Base-by-base conservation (phyloP, 2,888 invertebrate species). In the Diarsia dahlii region DNA sequence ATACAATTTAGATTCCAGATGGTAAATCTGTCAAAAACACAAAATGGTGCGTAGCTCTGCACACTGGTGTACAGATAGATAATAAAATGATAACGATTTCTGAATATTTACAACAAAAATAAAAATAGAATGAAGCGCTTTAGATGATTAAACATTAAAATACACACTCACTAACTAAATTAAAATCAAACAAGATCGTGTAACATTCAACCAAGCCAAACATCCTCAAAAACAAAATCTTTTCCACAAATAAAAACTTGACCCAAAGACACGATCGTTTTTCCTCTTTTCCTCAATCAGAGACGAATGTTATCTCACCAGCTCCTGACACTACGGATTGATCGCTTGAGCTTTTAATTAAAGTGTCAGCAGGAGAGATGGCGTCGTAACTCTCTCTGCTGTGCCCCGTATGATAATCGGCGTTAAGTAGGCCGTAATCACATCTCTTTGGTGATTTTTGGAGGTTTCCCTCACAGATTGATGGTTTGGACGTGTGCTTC, bases 281-380 rank as follows among this genome's bases (percentile, higher is more conserved):
- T 28, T 28, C n/a, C n/a, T n/a, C 2, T 28, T 28, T 74, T 60
- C 76, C 77, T 74, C 71, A 68, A 80, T 86, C 80, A 64, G 63
- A 54, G 74, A 56, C 70, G 65, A 48, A 34, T 60, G 65, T 69
- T 76, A 78, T 85, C 84, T 74, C 70, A 23, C 70, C 74, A 60
- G 74, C 73, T 76, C 74, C 64, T 65, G 69, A 58, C 84, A n/a
- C 58, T 62, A 64, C 72, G 81, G 85, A 86, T 87, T 81, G 87
- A 86, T 86, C 39, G 74, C 77, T 56, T 60, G 74, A 71, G 81
- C 76, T 78, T 86, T 86, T 86, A 86, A 86, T 86, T 86, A 86
- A 86, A 86, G 78, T 83, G 83, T 83, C 84, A 69, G 62, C 28
- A 64, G 75, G 84, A 79, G 75, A 52, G 64, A 86, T 81, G 76